Conservation (phyloP, 2,113 vertebrate species). For the Oreotrochilus melanogaster region DNA sequence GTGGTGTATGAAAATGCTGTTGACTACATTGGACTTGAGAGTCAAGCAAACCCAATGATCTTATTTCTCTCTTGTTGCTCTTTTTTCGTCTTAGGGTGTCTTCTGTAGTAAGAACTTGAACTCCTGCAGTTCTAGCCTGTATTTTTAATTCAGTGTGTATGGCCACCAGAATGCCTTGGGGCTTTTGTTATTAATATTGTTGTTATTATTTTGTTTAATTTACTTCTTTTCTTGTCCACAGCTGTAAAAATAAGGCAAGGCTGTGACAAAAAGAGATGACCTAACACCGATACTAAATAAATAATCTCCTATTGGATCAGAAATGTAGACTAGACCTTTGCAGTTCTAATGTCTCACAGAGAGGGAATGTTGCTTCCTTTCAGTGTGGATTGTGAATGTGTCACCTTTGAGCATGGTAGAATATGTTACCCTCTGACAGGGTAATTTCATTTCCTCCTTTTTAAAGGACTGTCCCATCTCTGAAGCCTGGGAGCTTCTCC, state of each 20-base stretch:
- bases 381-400: neutral
- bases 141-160: neutral
- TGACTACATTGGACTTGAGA: neutral
- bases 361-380: neutral
- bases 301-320: neutral
- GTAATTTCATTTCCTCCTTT: neutral
- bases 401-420: neutral
- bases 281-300: neutral
- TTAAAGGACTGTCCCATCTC: neutral
- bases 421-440: neutral
- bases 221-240: neutral
- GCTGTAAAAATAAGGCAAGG: constrained; percentile 1
- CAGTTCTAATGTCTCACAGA: neutral
- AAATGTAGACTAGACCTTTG: neutral
- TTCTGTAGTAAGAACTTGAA: neutral
- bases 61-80: neutral
- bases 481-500: neutral
- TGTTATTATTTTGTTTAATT: constrained; percentile 14
- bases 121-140: neutral
- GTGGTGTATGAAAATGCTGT: neutral
- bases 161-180: neutral
- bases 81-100: neutral
- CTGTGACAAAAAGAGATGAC: neutral
- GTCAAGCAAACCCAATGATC: neutral
- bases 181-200: neutral